Conservation (phyloP, 2,797 vertebrate genomes). For the Acestrorhynchus altus region DNA sequence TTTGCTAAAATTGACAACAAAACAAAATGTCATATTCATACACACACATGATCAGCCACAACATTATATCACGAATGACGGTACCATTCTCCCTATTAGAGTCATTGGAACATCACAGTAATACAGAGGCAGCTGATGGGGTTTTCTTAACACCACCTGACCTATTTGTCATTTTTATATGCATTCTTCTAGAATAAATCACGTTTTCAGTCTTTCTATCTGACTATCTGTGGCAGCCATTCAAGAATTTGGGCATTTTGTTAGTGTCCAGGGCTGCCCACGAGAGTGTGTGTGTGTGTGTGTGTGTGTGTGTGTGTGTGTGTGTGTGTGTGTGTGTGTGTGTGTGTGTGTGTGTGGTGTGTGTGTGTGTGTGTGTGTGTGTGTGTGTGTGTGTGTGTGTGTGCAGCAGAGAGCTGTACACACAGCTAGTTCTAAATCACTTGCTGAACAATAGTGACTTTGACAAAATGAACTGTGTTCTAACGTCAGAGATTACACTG, state of each 20-base stretch:
- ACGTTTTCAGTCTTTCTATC: constrained; percentile 55
- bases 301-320: constrained; percentile 39
- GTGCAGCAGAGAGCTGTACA: constrained; percentile 16
- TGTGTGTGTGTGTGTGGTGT: constrained; percentile 21
- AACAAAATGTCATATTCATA: too few species aligned
- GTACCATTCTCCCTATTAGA: too few species aligned
- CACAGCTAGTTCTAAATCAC: constrained; percentile 22
- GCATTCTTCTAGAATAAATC: constrained; percentile 40
- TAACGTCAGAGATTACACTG: constrained; percentile 1
- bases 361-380: constrained; percentile 39
- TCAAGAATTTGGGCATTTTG: constrained; percentile 62
- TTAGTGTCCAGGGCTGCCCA: constrained; percentile 58
- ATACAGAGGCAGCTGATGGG: neutral
- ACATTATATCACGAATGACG: too few species aligned
- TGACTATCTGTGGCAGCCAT: constrained; percentile 46
- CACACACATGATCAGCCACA: too few species aligned
- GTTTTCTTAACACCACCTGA: constrained; percentile 15
- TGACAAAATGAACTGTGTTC: constrained; percentile 38
- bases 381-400: constrained; percentile 20
- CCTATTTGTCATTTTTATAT: constrained; percentile 23
- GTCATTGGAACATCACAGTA: too few species aligned
- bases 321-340: constrained; percentile 15
- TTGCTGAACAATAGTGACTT: constrained; percentile 51
- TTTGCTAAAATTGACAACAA: too few species aligned
- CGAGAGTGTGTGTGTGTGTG: constrained; percentile 42